Base-by-base conservation (phyloP, 2,113 vertebrate species). In the Chaenocephalus aceratus region DNA sequence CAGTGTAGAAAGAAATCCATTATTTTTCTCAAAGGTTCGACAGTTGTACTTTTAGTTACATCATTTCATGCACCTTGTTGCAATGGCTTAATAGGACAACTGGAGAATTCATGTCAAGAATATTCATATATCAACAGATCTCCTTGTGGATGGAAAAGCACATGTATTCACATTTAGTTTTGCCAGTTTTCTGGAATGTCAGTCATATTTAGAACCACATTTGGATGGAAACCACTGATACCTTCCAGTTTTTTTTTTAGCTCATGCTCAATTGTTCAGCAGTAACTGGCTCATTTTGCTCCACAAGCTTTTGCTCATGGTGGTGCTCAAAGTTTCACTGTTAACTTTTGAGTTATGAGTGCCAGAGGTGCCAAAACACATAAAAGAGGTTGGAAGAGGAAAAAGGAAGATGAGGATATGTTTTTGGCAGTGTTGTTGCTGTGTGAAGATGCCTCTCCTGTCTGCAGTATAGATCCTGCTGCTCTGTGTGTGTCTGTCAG, bases 301-400 rank as follows among this genome's bases (percentile, higher is more conserved):
- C 69, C 23, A 45, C 65, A n/a, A 70, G 66, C 70, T 77, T 79
- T 77, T 64, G 85, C 78, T 82, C 69, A 30, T 58, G 57, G 73
- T 68, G 51, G 49, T 83, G 74, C 86, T 89, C 69, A 72, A 75
- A 72, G 75, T 86, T 89, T 52, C 59, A 85, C 46, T 73, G 46
- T 79, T 91, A 82, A 68, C 78, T 85, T 87, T 73, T 80, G 89
- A 90, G 77, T 91, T 79, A 68, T 58, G 87, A 80, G 72, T 71
- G 82, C 82, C 80, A 88, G 83, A 89, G 84, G 86, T 90, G 89
- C 88, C 89, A 91, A 75, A 88, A 80, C 66, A 84, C 84, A 89
- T 91, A 90, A 90, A 90, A 90, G 86, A 80, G 65, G 77, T 57
- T 83, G 85, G 84, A 80, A 84, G 77, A 76, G 86, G 91, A 81